Base-by-base conservation (phyloP, 1,140 invertebrate species). In the Chrysopa pallens region DNA sequence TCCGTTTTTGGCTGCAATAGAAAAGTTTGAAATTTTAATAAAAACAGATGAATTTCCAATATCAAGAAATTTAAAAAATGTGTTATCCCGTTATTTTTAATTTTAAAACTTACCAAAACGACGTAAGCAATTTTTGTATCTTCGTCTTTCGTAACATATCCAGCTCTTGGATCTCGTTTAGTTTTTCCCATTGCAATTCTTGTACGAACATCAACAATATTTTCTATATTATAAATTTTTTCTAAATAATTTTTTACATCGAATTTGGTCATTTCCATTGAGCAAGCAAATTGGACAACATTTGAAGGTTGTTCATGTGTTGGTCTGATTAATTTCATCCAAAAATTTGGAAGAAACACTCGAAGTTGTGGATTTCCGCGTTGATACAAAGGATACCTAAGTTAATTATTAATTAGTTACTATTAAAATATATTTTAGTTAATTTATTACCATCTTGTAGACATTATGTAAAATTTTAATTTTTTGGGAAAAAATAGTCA, bases 161-260 rank as follows among this genome's bases (percentile, higher is more conserved):
- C 69, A 50, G 65, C 68, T 11, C 63, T 53, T 14, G 48, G 47
- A 52, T 70, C 63, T 43, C 57, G 61, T 31, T 58, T 63, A 0
- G 57, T 67, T 42, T 67, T 70, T 48, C 84, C 84, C 48, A 78
- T 44, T 36, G 66, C 63, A 44, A 88, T 84, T 47, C 70, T 68
- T 1, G 80, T 86, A 36, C 72, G 63, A 0, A 95, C 78, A 55
- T 80, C 59, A 4, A 78, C 59, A 6, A 86, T 76, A 4, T 73
- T 69, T 48, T 55, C 55, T 1, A 96, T 62, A 47, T 88, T 79
- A 52, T 96, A 97, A 49, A 97, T 94, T 63, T 95, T 94, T 58
- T 92, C 79, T 42, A 97, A 63, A 64, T 97, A 96, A 65, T 92
- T 91, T 59, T 78, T 81, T 0, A 96, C 70, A 62, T 97, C 92